Evolutionary conservation across 2,888 invertebrate genomes (phyloP).

Genomic region (Archips xylosteana): DNA sequence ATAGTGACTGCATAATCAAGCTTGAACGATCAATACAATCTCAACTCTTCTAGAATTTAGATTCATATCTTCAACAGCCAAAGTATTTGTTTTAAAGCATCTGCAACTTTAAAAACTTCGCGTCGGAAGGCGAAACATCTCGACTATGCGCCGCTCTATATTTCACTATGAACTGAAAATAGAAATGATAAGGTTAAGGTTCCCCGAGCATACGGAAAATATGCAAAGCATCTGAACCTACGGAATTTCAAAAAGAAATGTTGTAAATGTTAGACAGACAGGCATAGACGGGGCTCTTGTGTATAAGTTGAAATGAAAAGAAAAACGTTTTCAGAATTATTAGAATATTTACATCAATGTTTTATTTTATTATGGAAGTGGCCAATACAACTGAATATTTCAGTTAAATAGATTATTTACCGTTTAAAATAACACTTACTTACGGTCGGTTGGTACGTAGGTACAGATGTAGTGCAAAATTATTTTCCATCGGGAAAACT

Average conservation of each 20-base stretch:
- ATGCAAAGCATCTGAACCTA: slow-evolving; percentile 26
- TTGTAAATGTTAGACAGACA: neutral
- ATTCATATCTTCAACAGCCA: no score
- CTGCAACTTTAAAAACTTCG: neutral
- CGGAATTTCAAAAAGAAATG: slow-evolving; percentile 10
- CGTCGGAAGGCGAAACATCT: neutral
- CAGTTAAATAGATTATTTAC: no score
- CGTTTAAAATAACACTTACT: no score
- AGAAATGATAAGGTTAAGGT: slow-evolving; percentile 19
- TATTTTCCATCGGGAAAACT: no score
- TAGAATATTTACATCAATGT: neutral
- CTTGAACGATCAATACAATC: no score
- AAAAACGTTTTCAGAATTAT: neutral
- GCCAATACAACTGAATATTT: no score
- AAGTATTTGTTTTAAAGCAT: no score
- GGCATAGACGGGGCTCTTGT: neutral
- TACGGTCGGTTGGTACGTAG: no score
- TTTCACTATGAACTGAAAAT: slow-evolving; percentile 19
- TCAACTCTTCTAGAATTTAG: no score
- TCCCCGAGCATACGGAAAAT: slow-evolving; percentile 13
- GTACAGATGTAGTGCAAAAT: no score
- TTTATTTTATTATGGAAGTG: no score
- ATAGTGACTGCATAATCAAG: no score
- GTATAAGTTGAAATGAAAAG: neutral
- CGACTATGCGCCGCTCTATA: neutral